Evolutionary conservation across 1,140 invertebrate species (phyloP).

Genomic region (Hylyphantes graminicola): DNA sequence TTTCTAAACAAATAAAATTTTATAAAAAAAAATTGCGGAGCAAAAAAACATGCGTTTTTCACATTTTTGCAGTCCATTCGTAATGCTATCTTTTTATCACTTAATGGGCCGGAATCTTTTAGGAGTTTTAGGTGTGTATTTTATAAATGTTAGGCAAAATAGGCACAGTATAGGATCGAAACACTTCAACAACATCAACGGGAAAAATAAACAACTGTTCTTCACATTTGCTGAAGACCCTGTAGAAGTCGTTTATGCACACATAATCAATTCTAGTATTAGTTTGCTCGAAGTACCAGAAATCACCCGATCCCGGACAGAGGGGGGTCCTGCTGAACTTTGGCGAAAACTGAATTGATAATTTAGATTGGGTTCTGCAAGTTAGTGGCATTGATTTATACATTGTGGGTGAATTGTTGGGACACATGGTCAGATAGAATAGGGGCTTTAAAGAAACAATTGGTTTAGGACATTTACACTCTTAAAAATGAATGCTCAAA

Average conservation of each 20-base stretch:
- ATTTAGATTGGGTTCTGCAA: slow-evolving; percentile 25
- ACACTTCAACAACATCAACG: neutral
- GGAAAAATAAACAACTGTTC: slow-evolving; percentile 12
- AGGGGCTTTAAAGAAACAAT: no score
- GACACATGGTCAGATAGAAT: slow-evolving; percentile 12
- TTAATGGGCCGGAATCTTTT: no score
- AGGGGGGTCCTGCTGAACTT: neutral
- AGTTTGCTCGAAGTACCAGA: slow-evolving; percentile 17
- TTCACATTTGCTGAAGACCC: neutral
- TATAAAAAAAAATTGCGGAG: no score
- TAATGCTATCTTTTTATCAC: no score
- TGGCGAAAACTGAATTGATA: slow-evolving; percentile 36
- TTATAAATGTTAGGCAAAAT: no score
- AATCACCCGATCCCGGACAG: neutral
- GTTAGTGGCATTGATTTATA: slow-evolving; percentile 7
- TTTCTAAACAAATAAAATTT: no score
- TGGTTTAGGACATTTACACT: no score
- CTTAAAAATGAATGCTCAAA: no score
- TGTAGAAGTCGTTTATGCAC: slow-evolving; percentile 25
- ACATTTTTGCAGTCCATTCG: no score
- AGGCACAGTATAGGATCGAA: no score
- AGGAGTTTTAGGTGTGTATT: no score
- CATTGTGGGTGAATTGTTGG: neutral
- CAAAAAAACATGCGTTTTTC: no score
- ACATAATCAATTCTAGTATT: slow-evolving; percentile 40